Conservation (phyloP, 2,113 vertebrate genomes). For the Oryzias woworae region DNA sequence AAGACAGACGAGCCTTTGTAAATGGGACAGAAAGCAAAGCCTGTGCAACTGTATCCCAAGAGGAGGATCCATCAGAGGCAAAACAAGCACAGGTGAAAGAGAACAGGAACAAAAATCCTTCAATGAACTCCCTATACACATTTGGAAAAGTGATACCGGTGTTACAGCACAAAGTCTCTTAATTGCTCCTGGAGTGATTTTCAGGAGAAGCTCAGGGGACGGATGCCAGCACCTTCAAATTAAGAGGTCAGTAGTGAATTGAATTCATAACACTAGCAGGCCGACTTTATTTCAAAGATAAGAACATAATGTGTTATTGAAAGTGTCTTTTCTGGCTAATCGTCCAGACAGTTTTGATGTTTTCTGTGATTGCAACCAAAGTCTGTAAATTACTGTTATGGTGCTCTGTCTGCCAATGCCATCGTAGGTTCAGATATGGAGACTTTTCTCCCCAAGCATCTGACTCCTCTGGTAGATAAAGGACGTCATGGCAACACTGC, state of each 20-base stretch:
- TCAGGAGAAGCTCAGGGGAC: slow-evolving; percentile 9
- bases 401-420: neutral
- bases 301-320: neutral
- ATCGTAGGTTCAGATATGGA: neutral
- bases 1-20: slow-evolving; percentile 24
- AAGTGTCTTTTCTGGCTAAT: neutral
- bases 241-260: slow-evolving; percentile 20
- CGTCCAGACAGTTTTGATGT: neutral
- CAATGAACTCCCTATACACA: slow-evolving; percentile 19
- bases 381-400: neutral
- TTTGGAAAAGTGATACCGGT: no score
- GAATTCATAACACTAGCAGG: slow-evolving; percentile 18
- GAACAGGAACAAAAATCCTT: slow-evolving; percentile 26
- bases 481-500: slow-evolving; percentile 6
- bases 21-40: slow-evolving; percentile 40
- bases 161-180: slow-evolving; percentile 19
- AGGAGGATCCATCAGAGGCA: neutral
- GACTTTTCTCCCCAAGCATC: neutral
- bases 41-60: slow-evolving; percentile 7
- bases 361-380: neutral
- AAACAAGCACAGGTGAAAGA: slow-evolving; percentile 11
- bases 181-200: slow-evolving; percentile 31
- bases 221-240: slow-evolving; percentile 21
- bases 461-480: neutral
- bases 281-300: slow-evolving; percentile 12